Evolutionary conservation across 37 sponge, comb jelly and placozoan species (phyloP), one percentile per base, ranked within the genome.

Genomic region (Beroe ovata): DNA sequence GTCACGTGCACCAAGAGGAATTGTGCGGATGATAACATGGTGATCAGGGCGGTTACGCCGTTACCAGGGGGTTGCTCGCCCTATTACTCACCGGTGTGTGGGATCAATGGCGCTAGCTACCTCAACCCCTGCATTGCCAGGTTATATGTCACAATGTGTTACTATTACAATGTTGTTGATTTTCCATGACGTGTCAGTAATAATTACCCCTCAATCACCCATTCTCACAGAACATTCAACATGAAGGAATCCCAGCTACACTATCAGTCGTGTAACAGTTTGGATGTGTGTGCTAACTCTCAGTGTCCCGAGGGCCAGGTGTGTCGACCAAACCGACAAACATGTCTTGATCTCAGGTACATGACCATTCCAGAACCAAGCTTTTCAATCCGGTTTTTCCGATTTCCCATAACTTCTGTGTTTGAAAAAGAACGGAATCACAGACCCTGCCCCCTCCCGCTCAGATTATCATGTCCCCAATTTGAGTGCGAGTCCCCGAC

Each of bases 201-300:
- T 16, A 47, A 6, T 47, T 11, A 16, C 54, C 11, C 11, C 54
- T 11, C 54, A 47, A 62, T 16, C 63, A 20, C 63, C 63, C 16
- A 34, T 30, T 37, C 30, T 37, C 35, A 37, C 69, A 66, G 69
- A 32, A 34, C 28, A 16, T 66, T 66, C 37, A 66, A 66, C 69
- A 66, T 66, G 69, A 66, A 66, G 69, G 69, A 66, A 18, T 66
- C 69, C 36, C 69, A 66, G 69, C 69, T 66, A 1, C 69, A 66
- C 37, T 66, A 66, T 37, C 69, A 66, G 30, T 23, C 33, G 1
- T 66, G 69, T 18, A 32, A 30, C 37, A 66, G 69, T 66, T 18
- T 66, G 37, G 69, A 66, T 30, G 69, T 66, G 35, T 66, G 69
- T 29, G 30, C 30, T 4, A 66, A 66, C 69, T 66, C 69, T 14